phyloP scores from a whole-genome alignment of 2,888 invertebrate species.

The Proisotoma minuta region DNA sequence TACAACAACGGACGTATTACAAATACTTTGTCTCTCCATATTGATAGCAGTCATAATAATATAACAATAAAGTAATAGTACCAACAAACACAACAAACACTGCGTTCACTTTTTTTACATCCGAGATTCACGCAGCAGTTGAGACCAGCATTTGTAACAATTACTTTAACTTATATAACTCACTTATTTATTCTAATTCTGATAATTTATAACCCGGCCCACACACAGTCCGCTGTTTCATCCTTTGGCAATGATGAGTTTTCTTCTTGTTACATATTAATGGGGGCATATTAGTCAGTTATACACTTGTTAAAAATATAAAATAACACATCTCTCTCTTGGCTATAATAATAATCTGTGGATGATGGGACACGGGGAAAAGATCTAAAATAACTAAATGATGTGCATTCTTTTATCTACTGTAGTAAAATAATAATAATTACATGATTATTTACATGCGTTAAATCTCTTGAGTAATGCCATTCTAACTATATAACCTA shows the following conservation, averaged over 20 bases:
- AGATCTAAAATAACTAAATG: too few species aligned
- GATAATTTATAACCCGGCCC: conserved; percentile 3
- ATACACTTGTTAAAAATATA: too few species aligned
- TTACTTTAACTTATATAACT: too few species aligned
- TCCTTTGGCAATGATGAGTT: too few species aligned
- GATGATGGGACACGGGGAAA: too few species aligned
- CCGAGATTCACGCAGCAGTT: conserved; percentile 2
- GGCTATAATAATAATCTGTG: too few species aligned
- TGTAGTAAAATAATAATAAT: conserved; percentile 8
- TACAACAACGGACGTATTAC: background rate
- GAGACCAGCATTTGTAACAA: conserved; percentile 19
- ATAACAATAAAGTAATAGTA: background rate
- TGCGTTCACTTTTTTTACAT: background rate
- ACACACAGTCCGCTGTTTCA: background rate
- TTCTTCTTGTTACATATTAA: too few species aligned
- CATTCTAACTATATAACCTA: too few species aligned
- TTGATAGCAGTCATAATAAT: too few species aligned
- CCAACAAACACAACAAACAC: background rate
- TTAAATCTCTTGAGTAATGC: conserved; percentile 5
- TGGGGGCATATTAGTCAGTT: too few species aligned
- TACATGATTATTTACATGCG: conserved; percentile 29
- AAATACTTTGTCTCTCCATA: background rate
- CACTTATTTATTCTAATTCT: background rate
- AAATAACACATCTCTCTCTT: too few species aligned
- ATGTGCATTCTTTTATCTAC: background rate